These are phyloP conservation scores for Andrena chrysosceles DNA, from an alignment of 2,888 invertebrate species.

Conservation along the genomic window DNA sequence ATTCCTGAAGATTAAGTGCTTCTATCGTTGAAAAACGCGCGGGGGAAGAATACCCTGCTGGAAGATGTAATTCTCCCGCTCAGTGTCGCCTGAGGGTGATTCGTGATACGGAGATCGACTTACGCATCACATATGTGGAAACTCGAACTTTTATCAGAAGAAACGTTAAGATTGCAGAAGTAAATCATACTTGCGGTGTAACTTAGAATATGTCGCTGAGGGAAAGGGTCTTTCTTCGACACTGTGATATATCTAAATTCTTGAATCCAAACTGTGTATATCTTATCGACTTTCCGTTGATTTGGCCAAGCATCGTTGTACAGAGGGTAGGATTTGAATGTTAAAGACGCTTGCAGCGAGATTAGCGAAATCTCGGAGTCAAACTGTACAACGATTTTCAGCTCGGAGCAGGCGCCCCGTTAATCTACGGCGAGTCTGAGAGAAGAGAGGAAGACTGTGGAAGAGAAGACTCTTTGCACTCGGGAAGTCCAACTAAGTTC, in stretches of 20 bases:
- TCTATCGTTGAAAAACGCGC: neutral
- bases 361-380: slow-evolving; percentile 66
- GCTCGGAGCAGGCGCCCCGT: slow-evolving; percentile 54
- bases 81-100: neutral
- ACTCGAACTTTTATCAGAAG: no score
- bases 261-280: neutral
- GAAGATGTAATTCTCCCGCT: neutral
- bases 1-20: neutral
- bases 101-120: neutral
- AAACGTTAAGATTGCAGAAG: no score
- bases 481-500: slow-evolving; percentile 69
- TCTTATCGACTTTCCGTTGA: slow-evolving; percentile 9
- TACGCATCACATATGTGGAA: no score
- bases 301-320: slow-evolving; percentile 28
- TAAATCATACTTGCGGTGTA: no score
- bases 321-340: slow-evolving; percentile 40
- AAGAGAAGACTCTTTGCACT: slow-evolving; percentile 61
- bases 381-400: slow-evolving; percentile 66
- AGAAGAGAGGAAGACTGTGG: slow-evolving; percentile 53
- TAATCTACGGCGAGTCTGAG: slow-evolving; percentile 59
- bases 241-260: no score
- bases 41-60: neutral
- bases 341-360: slow-evolving; percentile 48
- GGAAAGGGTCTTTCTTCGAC: no score
- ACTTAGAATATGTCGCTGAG: no score